Conservation (phyloP, 2,888 invertebrate species). For the Saturnia japonica region DNA sequence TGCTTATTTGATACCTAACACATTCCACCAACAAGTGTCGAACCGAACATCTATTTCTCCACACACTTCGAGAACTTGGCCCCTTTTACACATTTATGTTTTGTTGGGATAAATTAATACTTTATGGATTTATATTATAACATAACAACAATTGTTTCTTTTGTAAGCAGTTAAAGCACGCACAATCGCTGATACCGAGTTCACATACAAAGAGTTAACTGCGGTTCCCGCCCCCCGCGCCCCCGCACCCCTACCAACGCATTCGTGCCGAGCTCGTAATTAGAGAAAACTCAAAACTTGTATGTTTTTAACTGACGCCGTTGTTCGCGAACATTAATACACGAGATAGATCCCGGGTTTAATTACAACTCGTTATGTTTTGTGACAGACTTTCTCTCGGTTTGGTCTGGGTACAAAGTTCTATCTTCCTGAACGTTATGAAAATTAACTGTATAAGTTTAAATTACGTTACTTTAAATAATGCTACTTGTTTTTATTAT, state of each 20-base stretch:
- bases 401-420: neutral
- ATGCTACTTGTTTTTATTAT: neutral
- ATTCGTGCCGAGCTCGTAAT: neutral
- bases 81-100: too few species aligned
- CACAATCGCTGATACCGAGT: neutral
- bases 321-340: slow-evolving; percentile 3
- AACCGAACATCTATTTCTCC: too few species aligned
- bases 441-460: slow-evolving; percentile 3
- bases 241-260: neutral
- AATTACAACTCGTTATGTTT: slow-evolving; percentile 7
- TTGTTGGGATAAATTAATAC: too few species aligned
- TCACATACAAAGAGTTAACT: neutral
- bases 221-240: neutral
- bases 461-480: neutral
- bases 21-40: too few species aligned
- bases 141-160: neutral
- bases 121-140: neutral
- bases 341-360: neutral
- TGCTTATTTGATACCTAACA: too few species aligned
- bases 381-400: slow-evolving; percentile 5
- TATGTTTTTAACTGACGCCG: neutral
- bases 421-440: neutral
- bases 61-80: too few species aligned
- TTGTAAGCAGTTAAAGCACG: neutral
- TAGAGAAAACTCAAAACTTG: slow-evolving; percentile 6